Evolutionary conservation across 2,113 vertebrate genomes (phyloP).

Genomic region (Pica pica): DNA sequence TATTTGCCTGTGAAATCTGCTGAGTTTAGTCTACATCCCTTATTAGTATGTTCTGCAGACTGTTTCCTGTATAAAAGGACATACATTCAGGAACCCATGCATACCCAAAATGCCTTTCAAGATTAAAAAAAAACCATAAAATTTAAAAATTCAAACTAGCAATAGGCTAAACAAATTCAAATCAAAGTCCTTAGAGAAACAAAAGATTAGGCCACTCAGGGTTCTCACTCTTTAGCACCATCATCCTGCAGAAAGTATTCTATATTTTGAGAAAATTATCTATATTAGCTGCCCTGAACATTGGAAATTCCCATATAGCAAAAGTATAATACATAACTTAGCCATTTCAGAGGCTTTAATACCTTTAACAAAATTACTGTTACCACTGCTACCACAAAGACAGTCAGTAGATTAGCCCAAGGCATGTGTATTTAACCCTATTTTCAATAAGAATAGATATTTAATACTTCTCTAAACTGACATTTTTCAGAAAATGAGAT

Average conservation of each 20-base stretch:
- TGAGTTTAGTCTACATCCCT: background rate
- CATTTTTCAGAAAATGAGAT: constrained; percentile 63
- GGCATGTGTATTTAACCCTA: constrained; percentile 28
- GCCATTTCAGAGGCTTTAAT: background rate
- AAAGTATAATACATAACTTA: background rate
- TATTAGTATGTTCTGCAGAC: background rate
- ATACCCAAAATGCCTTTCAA: background rate
- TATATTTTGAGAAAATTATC: background rate
- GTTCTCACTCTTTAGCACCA: background rate
- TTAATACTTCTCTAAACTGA: constrained; percentile 23
- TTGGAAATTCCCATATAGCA: background rate
- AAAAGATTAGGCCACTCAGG: background rate
- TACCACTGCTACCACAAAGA: background rate
- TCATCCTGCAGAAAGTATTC: background rate
- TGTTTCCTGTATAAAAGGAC: background rate
- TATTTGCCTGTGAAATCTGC: background rate
- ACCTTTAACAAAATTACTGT: constrained; percentile 13
- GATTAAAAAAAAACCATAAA: background rate
- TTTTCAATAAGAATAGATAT: constrained; percentile 23
- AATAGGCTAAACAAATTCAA: background rate
- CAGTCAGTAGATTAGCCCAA: background rate
- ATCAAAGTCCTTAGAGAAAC: background rate
- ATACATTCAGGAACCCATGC: background rate
- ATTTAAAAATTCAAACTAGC: background rate
- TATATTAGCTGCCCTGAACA: background rate